These are phyloP conservation scores for Sipha maydis DNA, from an alignment of 2,888 invertebrate genomes.

Conservation along the genomic window DNA sequence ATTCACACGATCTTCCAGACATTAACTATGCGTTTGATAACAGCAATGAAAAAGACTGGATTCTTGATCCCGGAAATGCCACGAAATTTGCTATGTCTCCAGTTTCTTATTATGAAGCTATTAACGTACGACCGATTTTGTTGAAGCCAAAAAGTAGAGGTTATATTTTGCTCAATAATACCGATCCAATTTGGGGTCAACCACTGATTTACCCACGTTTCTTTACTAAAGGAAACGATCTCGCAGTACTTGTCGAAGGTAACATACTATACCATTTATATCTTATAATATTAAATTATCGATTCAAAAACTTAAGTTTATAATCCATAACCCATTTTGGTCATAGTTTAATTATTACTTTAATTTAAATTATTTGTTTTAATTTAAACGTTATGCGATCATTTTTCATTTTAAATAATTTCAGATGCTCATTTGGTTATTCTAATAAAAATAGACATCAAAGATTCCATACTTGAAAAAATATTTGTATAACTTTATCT, in stretches of 20 bases:
- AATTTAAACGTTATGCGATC: too few species aligned
- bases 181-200: conserved; percentile 77
- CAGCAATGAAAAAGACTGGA: conserved; percentile 71
- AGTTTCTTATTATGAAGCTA: conserved; percentile 71
- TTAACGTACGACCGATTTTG: conserved; percentile 73
- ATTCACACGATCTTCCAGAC: conserved; percentile 70
- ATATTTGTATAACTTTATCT: too few species aligned
- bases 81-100: conserved; percentile 71
- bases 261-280: background rate
- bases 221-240: conserved; percentile 70
- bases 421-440: too few species aligned
- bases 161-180: conserved; percentile 73
- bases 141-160: conserved; percentile 76
- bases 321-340: too few species aligned
- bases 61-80: conserved; percentile 72
- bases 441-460: too few species aligned
- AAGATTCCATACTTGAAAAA: too few species aligned
- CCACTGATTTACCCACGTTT: conserved; percentile 80
- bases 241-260: conserved; percentile 68
- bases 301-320: too few species aligned
- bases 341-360: too few species aligned
- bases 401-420: too few species aligned
- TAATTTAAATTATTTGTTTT: too few species aligned
- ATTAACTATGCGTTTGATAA: conserved; percentile 77
- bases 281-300: too few species aligned